Base-by-base conservation (phyloP, 2,888 invertebrate species). In the Scotopteryx bipunctaria region DNA sequence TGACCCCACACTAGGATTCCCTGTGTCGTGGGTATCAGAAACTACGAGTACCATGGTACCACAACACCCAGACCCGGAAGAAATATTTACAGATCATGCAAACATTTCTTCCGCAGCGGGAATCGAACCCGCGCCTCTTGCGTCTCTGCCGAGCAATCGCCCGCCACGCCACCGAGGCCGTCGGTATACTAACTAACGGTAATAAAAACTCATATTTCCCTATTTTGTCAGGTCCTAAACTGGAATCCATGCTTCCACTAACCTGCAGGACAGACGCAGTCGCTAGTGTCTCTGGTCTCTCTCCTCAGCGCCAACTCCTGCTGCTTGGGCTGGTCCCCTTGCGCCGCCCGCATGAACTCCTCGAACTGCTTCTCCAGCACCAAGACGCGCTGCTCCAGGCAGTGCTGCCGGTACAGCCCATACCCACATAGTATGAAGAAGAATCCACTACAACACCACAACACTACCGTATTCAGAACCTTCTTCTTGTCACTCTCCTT, bases 221-320 rank as follows among this genome's bases (percentile, higher is more conserved):
- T n/a, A n/a, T n/a, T n/a, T n/a, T n/a, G n/a, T n/a, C n/a, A n/a
- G n/a, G n/a, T 23, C 9, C 6, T 25, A n/a, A n/a, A n/a, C 9
- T 27, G 2, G 11, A 33, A 9, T 2, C 17, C 8, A 25, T 8
- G n/a, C 3, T 3, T 11, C 13, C 41, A 71, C 84, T 73, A 60
- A 87, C 89, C 89, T 90, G 85, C 71, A 57, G 89, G 89, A 76
- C 89, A 90, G 14, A 79, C 71, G 75, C 89, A 90, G 57, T 90
- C 89, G 21, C 69, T 73, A 3, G 76, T 79, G 66, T 90, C 88
- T 49, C 89, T 81, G 42, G 73, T 73, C 42, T 81, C 74, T 37
- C 86, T 71, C 52, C 74, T 71, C 60, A 83, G 64, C 57, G 78
- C 59, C 62, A 76, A 66, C 13, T 71, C 71, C 8, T 74, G 63